Percentiles rank a stretch among this genome's conserved stretches.
Conservation (phyloP, 2,888 invertebrate species). For the Andrena hattorfiana region DNA sequence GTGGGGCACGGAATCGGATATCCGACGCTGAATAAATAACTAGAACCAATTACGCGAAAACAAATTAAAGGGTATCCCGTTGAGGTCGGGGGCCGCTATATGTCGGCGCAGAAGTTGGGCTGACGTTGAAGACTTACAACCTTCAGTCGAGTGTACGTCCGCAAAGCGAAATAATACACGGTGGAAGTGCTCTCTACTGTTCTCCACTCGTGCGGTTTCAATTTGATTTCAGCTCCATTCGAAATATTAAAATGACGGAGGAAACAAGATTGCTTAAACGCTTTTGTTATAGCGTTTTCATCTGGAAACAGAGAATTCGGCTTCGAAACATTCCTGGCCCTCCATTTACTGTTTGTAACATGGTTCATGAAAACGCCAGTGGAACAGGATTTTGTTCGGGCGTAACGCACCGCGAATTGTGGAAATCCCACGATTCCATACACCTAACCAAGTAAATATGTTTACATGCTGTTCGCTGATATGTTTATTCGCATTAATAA, state of each 20-base stretch:
- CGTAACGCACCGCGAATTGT: background rate
- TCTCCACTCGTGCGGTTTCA: background rate
- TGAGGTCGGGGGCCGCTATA: constrained; percentile 7
- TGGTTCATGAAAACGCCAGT: constrained; percentile 3
- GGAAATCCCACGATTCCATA: background rate
- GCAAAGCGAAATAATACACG: constrained; percentile 5
- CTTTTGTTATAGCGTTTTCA: background rate
- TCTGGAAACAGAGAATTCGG: constrained; percentile 10
- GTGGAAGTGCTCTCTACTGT: background rate
- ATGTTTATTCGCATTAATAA: too few relatives aligned
- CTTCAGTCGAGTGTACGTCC: background rate
- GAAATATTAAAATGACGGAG: constrained; percentile 17
- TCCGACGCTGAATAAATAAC: constrained; percentile 30
- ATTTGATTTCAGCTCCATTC: constrained; percentile 16
- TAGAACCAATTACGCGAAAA: constrained; percentile 40
- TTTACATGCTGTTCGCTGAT: too few relatives aligned
- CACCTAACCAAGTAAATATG: background rate
- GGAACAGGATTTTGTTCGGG: constrained; percentile 20
- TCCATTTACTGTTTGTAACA: background rate
- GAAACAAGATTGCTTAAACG: constrained; percentile 7
- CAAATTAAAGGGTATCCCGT: constrained; percentile 31
- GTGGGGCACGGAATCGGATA: constrained; percentile 6
- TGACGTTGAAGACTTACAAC: background rate
- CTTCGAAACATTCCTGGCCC: background rate
- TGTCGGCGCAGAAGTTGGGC: background rate